These are phyloP conservation scores for Epistrophella euchroma DNA, from an alignment of 2,888 invertebrate genomes.

Conservation along the genomic window DNA sequence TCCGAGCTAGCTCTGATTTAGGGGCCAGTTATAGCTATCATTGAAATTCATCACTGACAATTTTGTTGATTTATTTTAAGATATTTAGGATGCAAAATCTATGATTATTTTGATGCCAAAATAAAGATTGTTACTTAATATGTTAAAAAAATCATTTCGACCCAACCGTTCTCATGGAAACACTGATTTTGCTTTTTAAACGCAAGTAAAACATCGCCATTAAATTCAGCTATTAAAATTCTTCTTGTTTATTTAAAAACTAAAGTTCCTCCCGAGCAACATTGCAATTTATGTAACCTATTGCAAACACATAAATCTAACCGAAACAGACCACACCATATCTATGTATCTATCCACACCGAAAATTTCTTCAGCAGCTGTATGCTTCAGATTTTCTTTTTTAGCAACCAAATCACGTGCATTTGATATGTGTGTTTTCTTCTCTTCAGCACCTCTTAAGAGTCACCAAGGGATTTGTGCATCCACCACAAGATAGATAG, in stretches of 20 bases:
- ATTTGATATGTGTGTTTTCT: constrained; percentile 47
- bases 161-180: too few relatives aligned
- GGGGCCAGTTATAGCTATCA: too few relatives aligned
- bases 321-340: not conserved
- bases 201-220: too few relatives aligned
- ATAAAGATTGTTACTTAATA: too few relatives aligned
- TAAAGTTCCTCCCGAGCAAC: not conserved
- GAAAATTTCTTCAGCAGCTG: not conserved
- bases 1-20: too few relatives aligned
- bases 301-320: constrained; percentile 24
- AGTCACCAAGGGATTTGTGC: constrained; percentile 55
- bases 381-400: constrained; percentile 8
- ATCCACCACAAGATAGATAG: constrained; percentile 11
- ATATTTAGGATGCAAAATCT: too few relatives aligned
- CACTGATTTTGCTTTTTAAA: too few relatives aligned
- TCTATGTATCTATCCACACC: not conserved
- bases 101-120: too few relatives aligned
- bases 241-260: not conserved
- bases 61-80: too few relatives aligned
- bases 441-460: constrained; percentile 39
- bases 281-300: constrained; percentile 7
- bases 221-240: not conserved
- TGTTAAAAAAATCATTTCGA: too few relatives aligned
- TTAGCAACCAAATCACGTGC: constrained; percentile 66
- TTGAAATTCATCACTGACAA: too few relatives aligned